Conservation (phyloP, 2,888 invertebrate genomes). For the Andrena dorsata region DNA sequence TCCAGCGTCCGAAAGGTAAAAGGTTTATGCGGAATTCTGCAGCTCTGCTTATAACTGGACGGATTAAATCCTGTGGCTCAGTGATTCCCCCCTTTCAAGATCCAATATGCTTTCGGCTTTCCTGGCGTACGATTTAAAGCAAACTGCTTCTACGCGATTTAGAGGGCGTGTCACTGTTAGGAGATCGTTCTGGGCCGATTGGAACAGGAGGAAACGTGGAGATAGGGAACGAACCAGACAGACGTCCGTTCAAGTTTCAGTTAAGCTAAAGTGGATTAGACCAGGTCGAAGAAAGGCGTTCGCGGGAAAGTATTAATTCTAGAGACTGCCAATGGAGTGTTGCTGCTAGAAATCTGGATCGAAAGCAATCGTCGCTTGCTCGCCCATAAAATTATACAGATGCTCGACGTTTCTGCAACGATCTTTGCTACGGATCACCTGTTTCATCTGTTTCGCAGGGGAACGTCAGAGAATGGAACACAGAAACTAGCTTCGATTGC, state of each 20-base stretch:
- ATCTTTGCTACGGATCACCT: background rate
- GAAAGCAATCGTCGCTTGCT: background rate
- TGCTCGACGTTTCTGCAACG: background rate
- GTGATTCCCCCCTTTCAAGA: background rate
- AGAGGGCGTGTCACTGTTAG: background rate
- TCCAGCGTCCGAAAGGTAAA: background rate
- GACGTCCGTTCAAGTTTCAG: constrained; percentile 26
- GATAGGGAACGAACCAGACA: constrained; percentile 13
- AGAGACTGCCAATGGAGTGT: constrained; percentile 17
- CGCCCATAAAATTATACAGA: background rate
- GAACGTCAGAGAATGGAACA: background rate
- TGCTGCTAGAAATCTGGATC: constrained; percentile 5
- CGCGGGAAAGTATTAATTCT: constrained; percentile 13
- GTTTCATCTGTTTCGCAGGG: no score
- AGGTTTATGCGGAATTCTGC: no score
- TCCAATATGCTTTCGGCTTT: background rate
- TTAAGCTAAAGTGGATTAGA: constrained; percentile 51
- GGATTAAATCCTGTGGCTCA: no score
- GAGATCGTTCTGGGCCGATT: constrained; percentile 16
- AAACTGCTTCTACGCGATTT: background rate
- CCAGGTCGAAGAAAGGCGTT: constrained; percentile 10
- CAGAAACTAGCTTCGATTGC: background rate
- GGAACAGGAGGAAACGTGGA: constrained; percentile 2
- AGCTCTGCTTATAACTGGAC: no score
- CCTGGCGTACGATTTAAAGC: background rate